Evolutionary conservation across 2,888 invertebrate genomes (phyloP).

Genomic region (Dolomedes plantarius): DNA sequence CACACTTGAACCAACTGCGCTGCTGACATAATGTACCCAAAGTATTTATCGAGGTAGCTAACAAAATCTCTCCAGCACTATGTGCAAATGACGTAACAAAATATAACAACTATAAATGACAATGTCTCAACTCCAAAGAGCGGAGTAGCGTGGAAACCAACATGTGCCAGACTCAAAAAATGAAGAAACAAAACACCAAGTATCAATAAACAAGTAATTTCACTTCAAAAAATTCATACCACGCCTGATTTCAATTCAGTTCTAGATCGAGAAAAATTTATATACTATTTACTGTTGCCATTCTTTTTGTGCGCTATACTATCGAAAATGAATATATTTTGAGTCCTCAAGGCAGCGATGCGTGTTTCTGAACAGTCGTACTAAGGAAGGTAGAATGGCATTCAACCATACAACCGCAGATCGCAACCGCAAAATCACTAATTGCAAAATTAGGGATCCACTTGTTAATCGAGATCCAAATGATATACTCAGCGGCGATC

Average conservation of each 20-base stretch:
- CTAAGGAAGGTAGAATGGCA: no score
- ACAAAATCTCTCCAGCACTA: background rate
- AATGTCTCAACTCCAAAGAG: background rate
- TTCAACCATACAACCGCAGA: no score
- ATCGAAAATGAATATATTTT: no score
- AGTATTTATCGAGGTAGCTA: background rate
- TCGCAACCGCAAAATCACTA: no score
- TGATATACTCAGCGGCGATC: no score
- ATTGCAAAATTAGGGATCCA: no score
- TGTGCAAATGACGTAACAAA: background rate
- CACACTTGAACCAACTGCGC: background rate
- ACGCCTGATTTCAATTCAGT: slow-evolving; percentile 70
- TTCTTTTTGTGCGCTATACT: no score
- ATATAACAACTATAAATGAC: slow-evolving; percentile 2
- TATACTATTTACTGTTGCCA: no score
- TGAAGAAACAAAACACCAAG: background rate
- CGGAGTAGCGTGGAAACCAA: background rate
- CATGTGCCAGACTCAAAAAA: background rate
- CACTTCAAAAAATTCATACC: slow-evolving; percentile 41
- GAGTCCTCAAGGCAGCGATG: no score
- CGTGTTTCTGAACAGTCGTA: no score
- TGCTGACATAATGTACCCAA: background rate
- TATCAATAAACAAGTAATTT: slow-evolving; percentile 21
- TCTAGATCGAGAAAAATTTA: slow-evolving; percentile 6
- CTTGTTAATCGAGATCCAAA: no score